Evolutionary conservation across 2,797 vertebrate genomes (phyloP), one percentile per base, ranked within the genome.

Genomic region (Carapus acus): DNA sequence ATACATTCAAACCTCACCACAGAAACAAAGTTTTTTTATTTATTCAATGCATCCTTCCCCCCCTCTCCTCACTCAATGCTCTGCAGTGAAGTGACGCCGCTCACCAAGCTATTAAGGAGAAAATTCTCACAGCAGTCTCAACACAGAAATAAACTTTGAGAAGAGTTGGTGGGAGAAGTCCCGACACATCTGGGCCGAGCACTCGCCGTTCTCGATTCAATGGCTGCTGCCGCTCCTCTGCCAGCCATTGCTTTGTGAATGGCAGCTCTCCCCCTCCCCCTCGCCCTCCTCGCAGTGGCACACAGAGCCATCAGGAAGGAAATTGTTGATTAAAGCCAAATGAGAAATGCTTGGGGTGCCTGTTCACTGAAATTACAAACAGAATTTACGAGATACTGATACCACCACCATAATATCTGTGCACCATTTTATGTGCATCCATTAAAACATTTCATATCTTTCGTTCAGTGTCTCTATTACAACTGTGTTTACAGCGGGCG

Each of bases 221-320:
- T 57, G 29, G 18, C 48, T 21, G 20, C 51, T 59, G n/a, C n/a
- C n/a, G 59, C 58, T 44, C 44, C 43, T 60, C 51, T 44, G 63
- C 53, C 39, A 23, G 69, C 77, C 62, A 74, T 85, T 27, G 86
- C 83, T 83, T 84, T 82, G 83, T 86, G 74, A 87, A 87, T 82
- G 74, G 41, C 51, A n/a, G n/a, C n/a, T n/a, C n/a, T n/a, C n/a
- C n/a, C n/a, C n/a, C n/a, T n/a, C n/a, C n/a, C n/a, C n/a, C n/a
- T n/a, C 55, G 46, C 62, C 59, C 71, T 18, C 17, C 70, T 79
- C 69, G 70, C 69, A 63, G 36, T 45, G 45, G 60, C 73, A 67
- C 53, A 67, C 50, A 39, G 54, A 57, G 67, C 60, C 46, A 53
- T 50, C 51, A 48, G 64, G 52, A 67, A 65, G 77, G 65, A 66